Conservation (phyloP, 1,140 invertebrate species). For the Aphaenogaster rudis region DNA sequence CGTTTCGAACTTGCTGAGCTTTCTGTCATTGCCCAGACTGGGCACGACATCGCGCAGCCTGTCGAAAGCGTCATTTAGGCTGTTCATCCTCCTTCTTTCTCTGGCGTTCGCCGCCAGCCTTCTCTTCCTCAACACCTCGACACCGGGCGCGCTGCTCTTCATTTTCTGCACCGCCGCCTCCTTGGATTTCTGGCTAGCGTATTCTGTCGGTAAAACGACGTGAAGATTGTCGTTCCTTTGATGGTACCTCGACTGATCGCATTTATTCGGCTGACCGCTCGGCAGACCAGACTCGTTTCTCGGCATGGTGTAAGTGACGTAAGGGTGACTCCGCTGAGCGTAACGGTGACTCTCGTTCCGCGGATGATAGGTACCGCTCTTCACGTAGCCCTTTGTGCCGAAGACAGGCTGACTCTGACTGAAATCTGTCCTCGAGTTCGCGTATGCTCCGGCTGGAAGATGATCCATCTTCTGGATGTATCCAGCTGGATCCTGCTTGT, state of each 20-base stretch:
- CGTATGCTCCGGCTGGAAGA: constrained; percentile 20
- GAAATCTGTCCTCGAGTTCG: constrained; percentile 61
- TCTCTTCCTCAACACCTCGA: constrained; percentile 91
- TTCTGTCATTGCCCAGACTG: constrained; percentile 91
- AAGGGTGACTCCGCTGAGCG: constrained; percentile 54
- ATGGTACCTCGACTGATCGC: constrained; percentile 66
- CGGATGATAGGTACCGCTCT: constrained; percentile 66
- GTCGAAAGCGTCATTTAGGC: constrained; percentile 94
- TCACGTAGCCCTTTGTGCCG: constrained; percentile 65
- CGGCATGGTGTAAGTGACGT: constrained; percentile 66
- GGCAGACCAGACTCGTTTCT: constrained; percentile 63
- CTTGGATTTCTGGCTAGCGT: constrained; percentile 73
- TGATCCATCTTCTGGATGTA: constrained; percentile 65
- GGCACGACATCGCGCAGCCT: constrained; percentile 93
- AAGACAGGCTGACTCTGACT: constrained; percentile 62
- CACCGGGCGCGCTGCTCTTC: constrained; percentile 85
- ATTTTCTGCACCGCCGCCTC: constrained; percentile 80
- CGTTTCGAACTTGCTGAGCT: constrained; percentile 95
- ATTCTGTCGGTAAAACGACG: constrained; percentile 66
- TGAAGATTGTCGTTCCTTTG: constrained; percentile 64
- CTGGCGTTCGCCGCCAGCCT: constrained; percentile 93
- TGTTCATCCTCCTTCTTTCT: constrained; percentile 93
- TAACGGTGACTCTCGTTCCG: constrained; percentile 74
- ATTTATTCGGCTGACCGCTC: constrained; percentile 56
- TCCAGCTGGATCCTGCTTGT: constrained; percentile 64